A percentile compares a stretch with the other conserved stretches of the same genome.
These are phyloP conservation scores for Formicarius rufipectus DNA, from an alignment of 2,113 vertebrate species.

Conservation along the genomic window DNA sequence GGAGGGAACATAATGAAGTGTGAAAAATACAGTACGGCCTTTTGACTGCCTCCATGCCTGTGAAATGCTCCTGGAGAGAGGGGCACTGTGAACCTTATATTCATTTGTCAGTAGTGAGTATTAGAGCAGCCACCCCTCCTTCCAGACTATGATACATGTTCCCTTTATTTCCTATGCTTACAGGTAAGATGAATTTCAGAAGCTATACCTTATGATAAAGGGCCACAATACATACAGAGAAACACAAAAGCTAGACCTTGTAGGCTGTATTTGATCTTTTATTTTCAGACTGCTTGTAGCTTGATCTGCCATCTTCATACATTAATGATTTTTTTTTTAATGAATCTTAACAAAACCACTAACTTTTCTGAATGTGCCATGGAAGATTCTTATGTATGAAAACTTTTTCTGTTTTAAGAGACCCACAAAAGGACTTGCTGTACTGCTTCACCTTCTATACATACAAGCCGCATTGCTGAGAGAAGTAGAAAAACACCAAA, in stretches of 20 bases:
- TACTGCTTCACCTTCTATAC: background rate
- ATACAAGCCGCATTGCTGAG: rapidly evolving
- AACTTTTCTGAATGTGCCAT: background rate
- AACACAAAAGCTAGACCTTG: background rate
- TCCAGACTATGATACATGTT: background rate
- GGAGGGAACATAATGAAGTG: background rate
- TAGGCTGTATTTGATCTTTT: background rate
- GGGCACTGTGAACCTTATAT: rapidly evolving
- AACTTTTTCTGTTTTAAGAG: background rate
- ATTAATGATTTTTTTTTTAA: background rate
- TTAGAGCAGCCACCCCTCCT: background rate
- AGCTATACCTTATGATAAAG: background rate
- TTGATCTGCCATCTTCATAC: background rate
- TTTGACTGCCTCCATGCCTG: rapidly evolving
- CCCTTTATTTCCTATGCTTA: background rate
- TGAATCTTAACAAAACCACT: background rate
- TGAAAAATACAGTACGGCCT: background rate
- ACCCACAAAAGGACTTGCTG: background rate
- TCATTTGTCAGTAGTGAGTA: background rate
- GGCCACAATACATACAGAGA: background rate
- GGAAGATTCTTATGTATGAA: background rate
- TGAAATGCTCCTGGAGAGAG: background rate
- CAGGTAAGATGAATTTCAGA: background rate
- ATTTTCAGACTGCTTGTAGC: background rate
- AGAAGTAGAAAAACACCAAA: background rate